phyloP scores from a whole-genome alignment of 2,888 invertebrate species.

The Lissocephala sabroskyi region DNA sequence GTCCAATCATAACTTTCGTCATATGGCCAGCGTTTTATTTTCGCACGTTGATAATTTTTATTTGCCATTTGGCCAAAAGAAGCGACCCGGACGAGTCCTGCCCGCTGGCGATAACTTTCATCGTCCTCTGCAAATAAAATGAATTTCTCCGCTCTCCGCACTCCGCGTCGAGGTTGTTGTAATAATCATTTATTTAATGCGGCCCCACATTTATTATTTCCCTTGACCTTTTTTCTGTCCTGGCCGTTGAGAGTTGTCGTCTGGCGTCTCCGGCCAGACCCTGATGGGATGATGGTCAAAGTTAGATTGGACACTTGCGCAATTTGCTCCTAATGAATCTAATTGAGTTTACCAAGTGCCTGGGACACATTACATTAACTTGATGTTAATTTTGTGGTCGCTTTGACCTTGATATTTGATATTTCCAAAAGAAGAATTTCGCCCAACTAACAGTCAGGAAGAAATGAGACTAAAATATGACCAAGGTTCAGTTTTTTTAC shows the following conservation, averaged over 20 bases:
- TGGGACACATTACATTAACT: slow-evolving; percentile 29
- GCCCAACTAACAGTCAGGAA: no score
- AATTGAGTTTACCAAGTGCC: slow-evolving; percentile 63
- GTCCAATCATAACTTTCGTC: slow-evolving; percentile 49
- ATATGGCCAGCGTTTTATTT: slow-evolving; percentile 21
- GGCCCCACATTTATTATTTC: slow-evolving; percentile 67
- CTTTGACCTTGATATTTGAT: background rate
- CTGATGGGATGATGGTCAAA: slow-evolving; percentile 58
- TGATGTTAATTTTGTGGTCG: slow-evolving; percentile 16
- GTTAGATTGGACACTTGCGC: slow-evolving; percentile 67
- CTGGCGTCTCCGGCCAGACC: slow-evolving; percentile 15
- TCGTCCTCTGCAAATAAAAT: slow-evolving; percentile 51
- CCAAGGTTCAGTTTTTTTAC: no score
- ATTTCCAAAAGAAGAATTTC: no score
- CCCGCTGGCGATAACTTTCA: slow-evolving; percentile 20
- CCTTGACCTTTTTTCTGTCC: slow-evolving; percentile 45
- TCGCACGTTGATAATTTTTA: slow-evolving; percentile 57
- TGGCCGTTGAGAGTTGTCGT: slow-evolving; percentile 2
- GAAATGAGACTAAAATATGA: no score
- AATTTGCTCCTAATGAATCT: slow-evolving; percentile 64
- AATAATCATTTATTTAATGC: slow-evolving; percentile 69
- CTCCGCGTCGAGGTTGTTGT: slow-evolving; percentile 23
- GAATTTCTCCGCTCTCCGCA: slow-evolving; percentile 25
- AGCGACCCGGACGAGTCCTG: slow-evolving; percentile 23
- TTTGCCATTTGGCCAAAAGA: slow-evolving; percentile 39